phyloP scores from a whole-genome alignment of 2,888 invertebrate genomes.

The Vesta saturnalis region DNA sequence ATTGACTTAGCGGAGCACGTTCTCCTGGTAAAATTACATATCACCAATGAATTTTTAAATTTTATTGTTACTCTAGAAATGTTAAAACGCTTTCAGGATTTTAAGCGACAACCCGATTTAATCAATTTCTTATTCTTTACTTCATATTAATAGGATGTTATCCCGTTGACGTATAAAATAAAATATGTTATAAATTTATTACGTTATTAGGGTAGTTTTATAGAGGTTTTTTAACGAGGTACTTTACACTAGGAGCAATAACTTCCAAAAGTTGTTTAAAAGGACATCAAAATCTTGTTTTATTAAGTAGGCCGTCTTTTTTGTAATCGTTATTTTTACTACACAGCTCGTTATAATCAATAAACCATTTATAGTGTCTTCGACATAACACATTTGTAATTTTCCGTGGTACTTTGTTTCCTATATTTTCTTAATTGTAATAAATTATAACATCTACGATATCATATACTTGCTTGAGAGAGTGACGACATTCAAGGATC shows the following conservation, averaged over 20 bases:
- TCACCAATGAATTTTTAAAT: background rate
- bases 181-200: conserved; percentile 20
- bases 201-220: conserved; percentile 25
- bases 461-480: background rate
- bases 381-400: background rate
- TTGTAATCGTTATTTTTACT: background rate
- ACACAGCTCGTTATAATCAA: background rate
- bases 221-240: conserved; percentile 19
- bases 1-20: background rate
- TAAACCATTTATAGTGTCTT: background rate
- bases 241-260: conserved; percentile 18
- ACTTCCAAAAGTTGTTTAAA: conserved; percentile 25
- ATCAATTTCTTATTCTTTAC: background rate
- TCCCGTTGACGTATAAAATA: conserved; percentile 29
- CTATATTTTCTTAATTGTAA: background rate
- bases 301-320: conserved; percentile 17
- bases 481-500: background rate
- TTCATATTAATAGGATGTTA: background rate
- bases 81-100: background rate
- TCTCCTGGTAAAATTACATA: background rate
- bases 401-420: background rate
- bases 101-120: background rate
- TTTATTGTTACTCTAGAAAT: background rate
- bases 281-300: conserved; percentile 23
- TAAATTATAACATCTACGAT: background rate